Conservation (phyloP, 2,797 vertebrate genomes). For the Xenentodon cancila region DNA sequence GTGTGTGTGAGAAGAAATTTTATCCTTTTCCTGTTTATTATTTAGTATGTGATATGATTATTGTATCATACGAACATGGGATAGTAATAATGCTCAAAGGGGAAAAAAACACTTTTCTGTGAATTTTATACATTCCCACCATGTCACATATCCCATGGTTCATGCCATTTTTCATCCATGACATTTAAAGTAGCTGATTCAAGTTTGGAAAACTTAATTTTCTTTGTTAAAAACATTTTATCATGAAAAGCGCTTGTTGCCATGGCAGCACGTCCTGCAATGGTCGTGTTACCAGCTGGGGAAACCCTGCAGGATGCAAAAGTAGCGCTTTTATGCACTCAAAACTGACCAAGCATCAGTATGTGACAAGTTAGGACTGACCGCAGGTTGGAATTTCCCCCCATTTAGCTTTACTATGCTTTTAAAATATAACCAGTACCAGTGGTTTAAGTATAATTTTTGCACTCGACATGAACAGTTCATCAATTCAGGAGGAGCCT, state of each 20-base stretch:
- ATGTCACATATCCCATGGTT: no score
- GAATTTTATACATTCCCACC: no score
- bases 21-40: not conserved
- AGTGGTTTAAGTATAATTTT: not conserved
- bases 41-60: not conserved
- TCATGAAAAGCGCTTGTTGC: not conserved
- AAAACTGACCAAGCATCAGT: not conserved
- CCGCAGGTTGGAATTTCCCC: not conserved
- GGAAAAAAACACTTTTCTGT: no score
- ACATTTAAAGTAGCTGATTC: no score
- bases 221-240: no score
- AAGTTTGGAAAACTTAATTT: no score
- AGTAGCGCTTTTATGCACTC: no score
- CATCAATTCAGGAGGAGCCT: not conserved
- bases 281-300: not conserved
- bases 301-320: not conserved
- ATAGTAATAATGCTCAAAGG: no score
- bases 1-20: no score
- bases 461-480: not conserved
- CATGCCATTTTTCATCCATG: no score
- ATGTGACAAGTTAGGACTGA: not conserved
- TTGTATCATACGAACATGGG: no score
- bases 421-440: not conserved
- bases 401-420: conserved; percentile 3
- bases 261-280: not conserved